These are phyloP conservation scores for Bothrops jararaca DNA, from an alignment of 2,113 vertebrate species.

Conservation along the genomic window DNA sequence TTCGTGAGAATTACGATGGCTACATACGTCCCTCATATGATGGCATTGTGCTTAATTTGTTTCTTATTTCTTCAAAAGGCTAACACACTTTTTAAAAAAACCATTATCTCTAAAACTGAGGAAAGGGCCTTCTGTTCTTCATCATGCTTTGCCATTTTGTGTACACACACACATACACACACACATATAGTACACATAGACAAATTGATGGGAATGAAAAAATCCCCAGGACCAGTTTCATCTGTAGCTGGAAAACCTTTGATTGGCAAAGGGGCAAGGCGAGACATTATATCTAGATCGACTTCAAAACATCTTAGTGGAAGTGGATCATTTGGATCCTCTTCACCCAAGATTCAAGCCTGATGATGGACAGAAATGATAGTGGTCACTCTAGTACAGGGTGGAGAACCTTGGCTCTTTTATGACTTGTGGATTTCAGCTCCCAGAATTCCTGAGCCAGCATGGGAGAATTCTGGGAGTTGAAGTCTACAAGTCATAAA, in stretches of 20 bases:
- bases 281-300: neutral
- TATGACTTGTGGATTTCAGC: no score
- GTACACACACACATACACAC: neutral
- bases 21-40: neutral
- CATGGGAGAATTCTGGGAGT: no score
- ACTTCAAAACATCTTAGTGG: neutral
- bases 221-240: neutral
- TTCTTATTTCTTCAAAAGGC: neutral
- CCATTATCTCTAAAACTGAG: neutral
- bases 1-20: neutral
- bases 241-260: neutral
- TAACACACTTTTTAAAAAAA: neutral
- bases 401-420: no score
- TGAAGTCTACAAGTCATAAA: no score
- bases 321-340: neutral
- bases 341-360: neutral
- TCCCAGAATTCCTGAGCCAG: no score
- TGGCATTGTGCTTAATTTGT: neutral
- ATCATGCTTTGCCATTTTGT: neutral
- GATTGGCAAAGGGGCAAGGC: neutral
- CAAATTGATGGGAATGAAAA: neutral
- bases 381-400: no score
- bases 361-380: neutral
- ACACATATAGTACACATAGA: neutral
- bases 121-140: neutral